Conservation (phyloP, 2,888 invertebrate genomes). For the Oscheius sp. region DNA sequence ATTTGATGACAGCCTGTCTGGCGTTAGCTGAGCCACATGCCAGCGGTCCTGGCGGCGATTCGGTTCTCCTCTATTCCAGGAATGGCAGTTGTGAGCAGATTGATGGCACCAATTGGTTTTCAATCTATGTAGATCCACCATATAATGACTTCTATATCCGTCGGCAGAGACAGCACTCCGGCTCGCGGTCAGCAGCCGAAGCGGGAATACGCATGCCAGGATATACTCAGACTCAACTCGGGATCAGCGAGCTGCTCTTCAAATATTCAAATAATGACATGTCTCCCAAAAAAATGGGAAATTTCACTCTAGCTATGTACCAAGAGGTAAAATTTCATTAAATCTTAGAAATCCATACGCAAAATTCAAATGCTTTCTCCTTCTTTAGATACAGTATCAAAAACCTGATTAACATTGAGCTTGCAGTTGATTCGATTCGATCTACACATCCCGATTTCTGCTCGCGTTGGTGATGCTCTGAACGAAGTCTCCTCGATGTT, state of each 20-base stretch:
- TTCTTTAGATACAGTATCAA: neutral
- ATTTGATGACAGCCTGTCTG: slow-evolving; percentile 5
- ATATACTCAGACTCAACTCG: neutral
- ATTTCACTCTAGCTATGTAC: neutral
- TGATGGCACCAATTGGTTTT: neutral
- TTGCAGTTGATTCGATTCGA: no score
- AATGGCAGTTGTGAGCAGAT: neutral
- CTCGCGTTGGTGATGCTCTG: no score
- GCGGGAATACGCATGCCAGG: neutral
- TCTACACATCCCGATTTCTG: no score
- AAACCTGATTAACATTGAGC: neutral
- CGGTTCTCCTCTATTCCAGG: neutral
- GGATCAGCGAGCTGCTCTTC: neutral
- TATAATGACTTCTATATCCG: neutral
- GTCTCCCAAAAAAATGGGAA: neutral
- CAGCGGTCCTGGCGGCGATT: slow-evolving; percentile 1
- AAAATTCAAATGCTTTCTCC: neutral
- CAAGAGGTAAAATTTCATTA: neutral
- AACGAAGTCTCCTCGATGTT: no score
- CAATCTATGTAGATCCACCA: no score
- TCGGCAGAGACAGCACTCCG: neutral
- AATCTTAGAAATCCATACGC: neutral
- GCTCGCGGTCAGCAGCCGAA: neutral
- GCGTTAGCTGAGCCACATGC: slow-evolving; percentile 12
- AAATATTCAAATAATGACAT: neutral